Percentiles rank a stretch among this genome's conserved stretches.
phyloP scores from a whole-genome alignment of 2,113 vertebrate species.

The Entomyzon cyanotis region DNA sequence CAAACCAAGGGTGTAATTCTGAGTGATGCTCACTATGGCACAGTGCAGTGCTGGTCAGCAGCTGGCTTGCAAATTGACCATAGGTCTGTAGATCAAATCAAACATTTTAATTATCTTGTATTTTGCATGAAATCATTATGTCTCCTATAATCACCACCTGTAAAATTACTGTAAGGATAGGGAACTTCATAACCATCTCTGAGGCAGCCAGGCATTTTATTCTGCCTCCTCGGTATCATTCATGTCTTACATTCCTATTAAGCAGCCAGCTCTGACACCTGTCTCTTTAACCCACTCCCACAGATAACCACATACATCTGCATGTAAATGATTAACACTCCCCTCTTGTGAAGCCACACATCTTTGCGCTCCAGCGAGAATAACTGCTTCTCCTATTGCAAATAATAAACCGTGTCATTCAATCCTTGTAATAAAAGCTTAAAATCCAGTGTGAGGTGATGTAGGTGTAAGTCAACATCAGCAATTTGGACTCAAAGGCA shows the following conservation, averaged over 20 bases:
- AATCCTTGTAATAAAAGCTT: constrained; percentile 14
- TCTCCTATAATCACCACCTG: constrained; percentile 12
- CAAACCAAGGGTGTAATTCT: background rate
- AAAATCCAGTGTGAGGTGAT: background rate
- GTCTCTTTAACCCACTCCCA: constrained; percentile 51
- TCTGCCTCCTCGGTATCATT: constrained; percentile 16
- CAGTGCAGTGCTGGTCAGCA: background rate
- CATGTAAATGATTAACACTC: constrained; percentile 37
- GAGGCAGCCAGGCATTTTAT: constrained; percentile 56
- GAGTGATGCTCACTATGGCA: rapidly evolving
- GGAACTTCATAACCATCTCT: constrained; percentile 21
- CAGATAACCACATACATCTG: constrained; percentile 8
- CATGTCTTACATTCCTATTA: constrained; percentile 28
- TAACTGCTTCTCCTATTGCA: constrained; percentile 23
- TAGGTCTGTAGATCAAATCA: constrained; percentile 32
- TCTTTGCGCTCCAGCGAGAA: constrained; percentile 35
- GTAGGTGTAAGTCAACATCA: background rate
- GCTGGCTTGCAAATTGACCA: constrained; percentile 24
- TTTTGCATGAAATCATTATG: constrained; percentile 29
- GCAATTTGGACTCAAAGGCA: background rate
- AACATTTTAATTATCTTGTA: constrained; percentile 48
- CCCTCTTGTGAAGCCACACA: background rate
- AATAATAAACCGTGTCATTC: constrained; percentile 12
- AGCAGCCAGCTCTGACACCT: constrained; percentile 48
- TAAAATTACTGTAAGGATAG: constrained; percentile 43